Base-by-base conservation (phyloP, 1,140 invertebrate species). In the Chrysomallon squamiferum region DNA sequence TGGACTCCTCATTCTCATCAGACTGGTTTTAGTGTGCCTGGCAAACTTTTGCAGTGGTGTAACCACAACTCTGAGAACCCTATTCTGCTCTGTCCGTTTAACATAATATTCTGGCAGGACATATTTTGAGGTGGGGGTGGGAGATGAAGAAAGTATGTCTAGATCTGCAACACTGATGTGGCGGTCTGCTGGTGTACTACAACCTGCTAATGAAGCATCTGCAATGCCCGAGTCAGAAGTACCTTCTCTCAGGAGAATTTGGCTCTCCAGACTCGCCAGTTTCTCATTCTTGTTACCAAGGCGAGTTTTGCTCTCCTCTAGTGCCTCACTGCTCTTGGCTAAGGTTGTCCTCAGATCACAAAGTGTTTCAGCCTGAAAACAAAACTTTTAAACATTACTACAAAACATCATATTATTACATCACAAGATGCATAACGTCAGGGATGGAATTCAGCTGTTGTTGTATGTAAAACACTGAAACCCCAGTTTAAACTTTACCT, bases 21-120 rank as follows among this genome's bases (percentile, higher is more conserved):
- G 69, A 35, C 75, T 77, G 25, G 75, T 76, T 49, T 77, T 77
- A 15, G 78, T 79, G 41, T 79, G 78, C 7, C 73, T 69, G 13
- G 71, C 57, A 43, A 72, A 30, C 60, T 68, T 73, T 25, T 76
- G 66, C 3, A 77, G 18, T 3, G 77, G 77, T 11, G 73, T 74
- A 7, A 79, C 47, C 52, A 79, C 59, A 18, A 79, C 70, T 22
- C 76, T 68, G 29, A 79, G 59, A 5, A 77, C 75, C 22, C 72
- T 50, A 41, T 74, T 77, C 29, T 68, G 47, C 50, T 72, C 71
- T 3, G 62, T 54, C 25, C 50, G 52, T 35, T 25, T 61, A 15
- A 43, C 41, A 15, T 41, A 47, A 27, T 64, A 22, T 29, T 68
- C 57, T 30, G 66, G 62, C 18, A 29, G 54, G 9, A 41, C 27